Conservation (phyloP, 1,140 invertebrate species). For the Rhagoletis pomonella region DNA sequence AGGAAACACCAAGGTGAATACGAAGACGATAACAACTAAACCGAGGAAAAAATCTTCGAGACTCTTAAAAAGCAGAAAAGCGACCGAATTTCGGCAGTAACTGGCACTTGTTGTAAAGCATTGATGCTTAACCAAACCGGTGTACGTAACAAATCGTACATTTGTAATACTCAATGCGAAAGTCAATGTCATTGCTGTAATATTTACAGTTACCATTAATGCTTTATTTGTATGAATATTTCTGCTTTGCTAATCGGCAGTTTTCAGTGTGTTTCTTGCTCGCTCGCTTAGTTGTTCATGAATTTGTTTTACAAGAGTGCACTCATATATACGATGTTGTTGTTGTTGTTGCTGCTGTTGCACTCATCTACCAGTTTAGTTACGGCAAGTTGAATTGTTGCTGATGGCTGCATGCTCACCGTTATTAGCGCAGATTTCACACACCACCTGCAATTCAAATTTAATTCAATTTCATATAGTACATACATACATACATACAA, state of each 20-base stretch:
- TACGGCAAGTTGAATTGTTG: not conserved
- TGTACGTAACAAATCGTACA: no score
- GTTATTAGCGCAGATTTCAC: not conserved
- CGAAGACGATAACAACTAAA: no score
- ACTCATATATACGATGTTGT: not conserved
- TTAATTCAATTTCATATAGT: not conserved
- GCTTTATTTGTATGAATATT: not conserved
- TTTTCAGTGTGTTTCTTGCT: not conserved
- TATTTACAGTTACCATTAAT: not conserved
- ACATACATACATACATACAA: no score
- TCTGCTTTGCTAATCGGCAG: not conserved
- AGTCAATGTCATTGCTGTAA: conserved; percentile 24
- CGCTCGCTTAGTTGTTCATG: not conserved
- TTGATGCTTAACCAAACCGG: not conserved
- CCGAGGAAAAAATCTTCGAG: no score
- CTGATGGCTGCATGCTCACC: not conserved
- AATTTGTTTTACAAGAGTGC: not conserved
- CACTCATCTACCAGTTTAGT: not conserved
- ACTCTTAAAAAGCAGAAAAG: no score
- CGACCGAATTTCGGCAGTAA: no score
- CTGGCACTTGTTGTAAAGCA: not conserved
- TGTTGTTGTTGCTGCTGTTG: not conserved
- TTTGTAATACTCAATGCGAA: not conserved
- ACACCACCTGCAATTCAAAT: not conserved
- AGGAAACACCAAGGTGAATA: no score